Base-by-base conservation (phyloP, 2,888 invertebrate genomes). In the Rotaria sp. region DNA sequence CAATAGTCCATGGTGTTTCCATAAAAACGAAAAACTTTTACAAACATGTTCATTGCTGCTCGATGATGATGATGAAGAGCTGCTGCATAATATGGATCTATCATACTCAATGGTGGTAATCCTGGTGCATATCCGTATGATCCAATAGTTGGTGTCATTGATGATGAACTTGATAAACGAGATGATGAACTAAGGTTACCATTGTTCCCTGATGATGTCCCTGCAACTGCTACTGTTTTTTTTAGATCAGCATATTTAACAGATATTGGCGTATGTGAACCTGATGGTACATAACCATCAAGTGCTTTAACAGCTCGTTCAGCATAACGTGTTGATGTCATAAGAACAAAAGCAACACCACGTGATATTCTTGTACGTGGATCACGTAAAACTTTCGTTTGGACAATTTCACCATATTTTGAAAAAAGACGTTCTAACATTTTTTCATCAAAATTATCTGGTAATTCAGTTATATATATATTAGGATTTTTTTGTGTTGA, bases 341-440 rank as follows among this genome's bases (percentile, higher is more conserved):
- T 85, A 30, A 87, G 67, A 50, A 87, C 87, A 85, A 87, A 87
- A 15, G 84, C 87, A n/a, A 87, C 85, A 21, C 87, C 84, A 38
- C 86, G 80, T 30, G 84, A 84, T 50, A 57, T 75, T 30, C 74
- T 38, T 18, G 87, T 87, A 41, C 74, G 84, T 38, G 74, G 86
- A 80, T 87, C 86, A 8, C 86, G 30, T 48, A 87, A 41, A 38
- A 87, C 21, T 41, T 80, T 52, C 15, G 84, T 57, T 84, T 87
- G 85, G 11, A 86, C 45, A 50, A 87, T 80, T 57, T 85, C 74
- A 41, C 87, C 87, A 59, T 45, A 84, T 48, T 84, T 84, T 21
- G 75, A 45, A 52, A 85, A 87, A 45, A 87, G 26, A 30, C 84
- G 84, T 45, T 59, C 55, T 45, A 87, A 84, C 45, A 84, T 84